These are phyloP conservation scores for Molanna angustata DNA, from an alignment of 2,888 invertebrate species.

Conservation along the genomic window DNA sequence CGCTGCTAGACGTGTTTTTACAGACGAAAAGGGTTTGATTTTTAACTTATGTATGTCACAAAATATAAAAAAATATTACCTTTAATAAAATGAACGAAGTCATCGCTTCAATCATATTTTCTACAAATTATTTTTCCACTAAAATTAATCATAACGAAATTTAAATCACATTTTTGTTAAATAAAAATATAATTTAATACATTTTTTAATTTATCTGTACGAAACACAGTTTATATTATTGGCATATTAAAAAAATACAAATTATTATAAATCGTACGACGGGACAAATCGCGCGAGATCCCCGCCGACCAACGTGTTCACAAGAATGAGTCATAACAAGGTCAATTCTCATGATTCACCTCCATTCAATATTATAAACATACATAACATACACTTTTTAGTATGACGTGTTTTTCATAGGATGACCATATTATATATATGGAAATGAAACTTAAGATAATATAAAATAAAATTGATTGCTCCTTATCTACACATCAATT, in stretches of 20 bases:
- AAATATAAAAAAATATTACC: constrained; percentile 37
- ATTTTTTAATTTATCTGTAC: constrained; percentile 4
- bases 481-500: too few species aligned
- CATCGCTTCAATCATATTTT: constrained; percentile 57
- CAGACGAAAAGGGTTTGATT: too few species aligned
- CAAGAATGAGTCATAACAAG: constrained; percentile 57
- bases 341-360: constrained; percentile 60
- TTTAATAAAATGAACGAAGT: constrained; percentile 56
- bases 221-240: background rate
- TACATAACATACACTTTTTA: too few species aligned
- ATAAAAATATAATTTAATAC: background rate
- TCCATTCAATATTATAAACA: constrained; percentile 14
- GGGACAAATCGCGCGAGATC: constrained; percentile 45
- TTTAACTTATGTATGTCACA: too few species aligned
- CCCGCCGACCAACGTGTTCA: constrained; percentile 48
- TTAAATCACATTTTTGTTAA: background rate
- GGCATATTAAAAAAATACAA: background rate
- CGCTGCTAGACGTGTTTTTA: too few species aligned
- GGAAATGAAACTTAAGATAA: too few species aligned
- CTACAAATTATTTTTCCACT: constrained; percentile 14
- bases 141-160: background rate
- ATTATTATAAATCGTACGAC: background rate
- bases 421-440: too few species aligned
- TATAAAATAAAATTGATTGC: too few species aligned
- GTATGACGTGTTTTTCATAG: too few species aligned